These are phyloP conservation scores for Melieria omissa DNA, from an alignment of 2,888 invertebrate genomes.

Conservation along the genomic window DNA sequence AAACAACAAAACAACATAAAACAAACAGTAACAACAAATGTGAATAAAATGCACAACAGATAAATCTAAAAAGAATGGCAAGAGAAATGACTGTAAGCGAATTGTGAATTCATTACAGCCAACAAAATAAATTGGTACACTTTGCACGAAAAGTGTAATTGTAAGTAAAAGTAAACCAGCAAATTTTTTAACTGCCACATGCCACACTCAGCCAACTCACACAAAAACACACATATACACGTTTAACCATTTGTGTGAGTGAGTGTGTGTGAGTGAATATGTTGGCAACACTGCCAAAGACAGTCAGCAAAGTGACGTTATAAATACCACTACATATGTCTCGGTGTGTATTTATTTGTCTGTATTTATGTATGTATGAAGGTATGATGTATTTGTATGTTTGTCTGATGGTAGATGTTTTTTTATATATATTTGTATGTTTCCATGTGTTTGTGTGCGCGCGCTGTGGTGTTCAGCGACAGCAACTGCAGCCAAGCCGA, in stretches of 20 bases:
- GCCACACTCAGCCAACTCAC: neutral
- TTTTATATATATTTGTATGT: neutral
- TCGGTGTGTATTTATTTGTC: too few relatives aligned
- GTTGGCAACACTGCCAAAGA: slow-evolving; percentile 21
- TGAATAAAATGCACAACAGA: too few relatives aligned
- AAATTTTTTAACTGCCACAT: neutral
- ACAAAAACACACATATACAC: neutral
- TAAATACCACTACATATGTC: too few relatives aligned
- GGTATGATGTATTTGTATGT: too few relatives aligned
- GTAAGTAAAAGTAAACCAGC: neutral
- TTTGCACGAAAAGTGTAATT: slow-evolving; percentile 10
- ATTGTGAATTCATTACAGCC: slow-evolving; percentile 9
- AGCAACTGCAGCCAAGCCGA: neutral
- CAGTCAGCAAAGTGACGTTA: too few relatives aligned
- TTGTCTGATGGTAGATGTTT: too few relatives aligned
- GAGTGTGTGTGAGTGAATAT: neutral
- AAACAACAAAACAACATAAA: too few relatives aligned
- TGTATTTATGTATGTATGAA: too few relatives aligned
- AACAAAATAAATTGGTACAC: slow-evolving; percentile 16
- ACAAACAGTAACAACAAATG: too few relatives aligned
- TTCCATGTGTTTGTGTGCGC: slow-evolving; percentile 2
- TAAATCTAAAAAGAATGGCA: too few relatives aligned
- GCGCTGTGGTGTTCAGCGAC: too few relatives aligned
- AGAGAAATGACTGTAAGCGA: too few relatives aligned
- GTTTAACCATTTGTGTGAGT: neutral